phyloP scores from a whole-genome alignment of 2,113 vertebrate genomes.

The Cichladusa arquata region DNA sequence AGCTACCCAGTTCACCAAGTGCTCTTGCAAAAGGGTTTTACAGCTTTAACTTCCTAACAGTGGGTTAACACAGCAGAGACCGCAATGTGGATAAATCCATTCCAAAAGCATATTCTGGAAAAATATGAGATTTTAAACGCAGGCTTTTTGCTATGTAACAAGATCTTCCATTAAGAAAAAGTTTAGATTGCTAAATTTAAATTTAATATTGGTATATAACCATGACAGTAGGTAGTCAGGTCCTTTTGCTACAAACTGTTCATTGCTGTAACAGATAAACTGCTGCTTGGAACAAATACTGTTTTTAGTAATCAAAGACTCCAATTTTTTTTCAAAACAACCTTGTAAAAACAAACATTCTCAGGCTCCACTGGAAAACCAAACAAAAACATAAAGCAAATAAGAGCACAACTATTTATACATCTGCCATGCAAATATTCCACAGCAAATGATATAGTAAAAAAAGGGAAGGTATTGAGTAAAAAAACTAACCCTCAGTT shows the following conservation, averaged over 20 bases:
- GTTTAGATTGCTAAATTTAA: not conserved
- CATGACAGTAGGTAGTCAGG: not conserved
- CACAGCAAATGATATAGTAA: not conserved
- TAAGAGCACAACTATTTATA: slow-evolving; percentile 1
- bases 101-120: not conserved
- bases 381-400: slow-evolving; percentile 5
- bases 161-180: not conserved
- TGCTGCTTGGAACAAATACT: slow-evolving; percentile 8
- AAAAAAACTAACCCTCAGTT: not conserved
- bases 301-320: slow-evolving; percentile 10
- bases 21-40: not conserved
- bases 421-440: not conserved
- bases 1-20: not conserved
- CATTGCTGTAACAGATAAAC: not conserved
- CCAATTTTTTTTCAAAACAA: not conserved
- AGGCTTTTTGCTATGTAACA: not conserved
- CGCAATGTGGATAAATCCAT: not conserved
- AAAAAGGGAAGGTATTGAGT: not conserved
- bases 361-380: not conserved
- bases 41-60: not conserved
- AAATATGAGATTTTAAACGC: not conserved
- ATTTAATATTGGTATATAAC: not conserved
- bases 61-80: not conserved
- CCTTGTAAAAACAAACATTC: slow-evolving; percentile 35
- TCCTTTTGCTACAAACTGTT: not conserved